A percentile compares a stretch with the other conserved stretches of the same genome.
These are phyloP conservation scores for Coenonympha glycerion DNA, from an alignment of 2,888 invertebrate species.

Conservation along the genomic window DNA sequence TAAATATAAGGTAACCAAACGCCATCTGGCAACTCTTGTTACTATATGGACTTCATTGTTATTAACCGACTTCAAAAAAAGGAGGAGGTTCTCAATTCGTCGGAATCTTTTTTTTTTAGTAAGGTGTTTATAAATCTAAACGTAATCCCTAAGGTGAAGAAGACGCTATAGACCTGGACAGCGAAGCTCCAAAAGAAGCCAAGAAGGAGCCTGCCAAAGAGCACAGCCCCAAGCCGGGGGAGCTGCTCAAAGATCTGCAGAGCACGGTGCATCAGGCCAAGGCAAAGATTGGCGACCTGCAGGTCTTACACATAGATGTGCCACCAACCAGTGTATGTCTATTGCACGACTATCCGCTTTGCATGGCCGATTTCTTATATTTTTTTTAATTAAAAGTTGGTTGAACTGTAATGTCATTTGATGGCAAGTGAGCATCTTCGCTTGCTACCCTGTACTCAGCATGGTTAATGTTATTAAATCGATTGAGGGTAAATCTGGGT, in stretches of 20 bases:
- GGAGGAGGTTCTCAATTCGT: too few species aligned
- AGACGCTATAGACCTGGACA: constrained; percentile 53
- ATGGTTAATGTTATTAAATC: too few species aligned
- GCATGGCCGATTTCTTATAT: constrained; percentile 19
- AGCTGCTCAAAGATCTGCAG: constrained; percentile 72
- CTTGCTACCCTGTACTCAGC: too few species aligned
- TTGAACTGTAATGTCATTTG: not conserved
- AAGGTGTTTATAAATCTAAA: too few species aligned
- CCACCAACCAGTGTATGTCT: constrained; percentile 62
- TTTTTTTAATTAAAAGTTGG: not conserved
- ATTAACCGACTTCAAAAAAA: too few species aligned
- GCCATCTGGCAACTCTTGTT: too few species aligned
- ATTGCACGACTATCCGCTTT: constrained; percentile 56
- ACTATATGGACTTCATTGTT: too few species aligned
- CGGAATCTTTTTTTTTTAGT: too few species aligned
- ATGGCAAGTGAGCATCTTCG: too few species aligned
- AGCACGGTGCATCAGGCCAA: constrained; percentile 76
- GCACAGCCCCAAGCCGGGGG: constrained; percentile 53
- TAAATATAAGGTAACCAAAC: too few species aligned
- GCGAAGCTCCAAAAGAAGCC: constrained; percentile 35
- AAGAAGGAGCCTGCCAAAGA: constrained; percentile 45
- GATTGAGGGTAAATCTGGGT: too few species aligned
- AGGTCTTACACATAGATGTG: constrained; percentile 69
- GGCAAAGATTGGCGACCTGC: constrained; percentile 78
- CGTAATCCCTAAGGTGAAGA: constrained; percentile 73